phyloP scores from a whole-genome alignment of 1,140 invertebrate genomes.

The Halesus radiatus region DNA sequence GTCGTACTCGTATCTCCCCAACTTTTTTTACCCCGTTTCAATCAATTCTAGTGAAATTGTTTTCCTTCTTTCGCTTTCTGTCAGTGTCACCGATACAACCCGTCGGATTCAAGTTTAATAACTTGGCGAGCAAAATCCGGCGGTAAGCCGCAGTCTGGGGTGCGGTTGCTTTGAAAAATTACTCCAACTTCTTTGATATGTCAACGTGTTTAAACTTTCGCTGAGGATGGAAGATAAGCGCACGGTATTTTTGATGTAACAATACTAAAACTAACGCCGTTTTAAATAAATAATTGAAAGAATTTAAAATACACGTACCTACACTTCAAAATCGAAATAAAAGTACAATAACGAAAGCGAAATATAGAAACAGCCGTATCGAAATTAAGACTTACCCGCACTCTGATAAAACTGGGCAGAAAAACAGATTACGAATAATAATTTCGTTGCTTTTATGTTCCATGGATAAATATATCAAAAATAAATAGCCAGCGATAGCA shows the following conservation, averaged over 20 bases:
- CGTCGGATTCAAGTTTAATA: conserved; percentile 53
- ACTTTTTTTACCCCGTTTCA: conserved; percentile 47
- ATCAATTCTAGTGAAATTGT: conserved; percentile 47
- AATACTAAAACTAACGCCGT: neutral
- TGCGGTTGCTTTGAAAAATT: conserved; percentile 48
- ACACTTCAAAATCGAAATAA: neutral
- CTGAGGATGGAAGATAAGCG: neutral
- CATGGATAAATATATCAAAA: too few species aligned
- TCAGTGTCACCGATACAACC: conserved; percentile 55
- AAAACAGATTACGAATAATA: too few species aligned
- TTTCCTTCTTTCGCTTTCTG: conserved; percentile 47
- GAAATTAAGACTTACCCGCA: too few species aligned
- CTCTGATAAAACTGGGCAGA: too few species aligned
- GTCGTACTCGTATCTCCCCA: conserved; percentile 32
- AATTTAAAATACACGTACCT: too few species aligned
- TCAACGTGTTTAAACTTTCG: neutral
- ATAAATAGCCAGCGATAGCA: too few species aligned
- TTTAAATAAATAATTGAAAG: too few species aligned
- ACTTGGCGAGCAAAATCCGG: conserved; percentile 33
- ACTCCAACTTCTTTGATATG: conserved; percentile 32
- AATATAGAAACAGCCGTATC: too few species aligned
- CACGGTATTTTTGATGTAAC: neutral
- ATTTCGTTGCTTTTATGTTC: too few species aligned
- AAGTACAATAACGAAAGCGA: too few species aligned
- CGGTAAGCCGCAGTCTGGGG: conserved; percentile 19